phyloP scores from a whole-genome alignment of 2,888 invertebrate species.

The Drosophila leonis region DNA sequence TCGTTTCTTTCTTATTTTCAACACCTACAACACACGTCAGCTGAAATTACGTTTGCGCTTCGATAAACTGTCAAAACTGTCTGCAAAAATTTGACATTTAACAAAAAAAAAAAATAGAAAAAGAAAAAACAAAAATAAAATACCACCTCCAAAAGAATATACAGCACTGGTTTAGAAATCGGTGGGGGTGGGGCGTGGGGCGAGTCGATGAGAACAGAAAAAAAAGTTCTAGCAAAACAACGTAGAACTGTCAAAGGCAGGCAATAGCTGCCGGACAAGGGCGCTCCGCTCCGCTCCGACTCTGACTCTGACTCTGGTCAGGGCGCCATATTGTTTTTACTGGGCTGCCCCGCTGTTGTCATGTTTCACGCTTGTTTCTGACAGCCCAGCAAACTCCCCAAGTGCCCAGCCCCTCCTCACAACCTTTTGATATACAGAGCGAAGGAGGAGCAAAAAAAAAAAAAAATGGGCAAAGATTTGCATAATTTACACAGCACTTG shows the following conservation, averaged over 20 bases:
- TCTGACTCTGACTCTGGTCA: slow-evolving; percentile 38
- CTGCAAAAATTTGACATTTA: slow-evolving; percentile 80
- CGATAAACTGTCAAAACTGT: slow-evolving; percentile 81
- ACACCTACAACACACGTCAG: slow-evolving; percentile 77
- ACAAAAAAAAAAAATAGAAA: slow-evolving; percentile 56
- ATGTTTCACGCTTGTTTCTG: slow-evolving; percentile 78
- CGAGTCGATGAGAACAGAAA: slow-evolving; percentile 3
- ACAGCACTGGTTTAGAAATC: slow-evolving; percentile 29
- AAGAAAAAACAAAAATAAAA: slow-evolving; percentile 40
- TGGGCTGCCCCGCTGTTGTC: slow-evolving; percentile 64
- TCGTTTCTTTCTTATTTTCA: slow-evolving; percentile 47
- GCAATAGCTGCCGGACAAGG: slow-evolving; percentile 53
- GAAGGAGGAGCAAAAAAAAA: slow-evolving; percentile 1
- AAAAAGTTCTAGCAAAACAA: slow-evolving; percentile 62
- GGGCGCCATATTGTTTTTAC: slow-evolving; percentile 78
- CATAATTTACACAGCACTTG: slow-evolving; percentile 76
- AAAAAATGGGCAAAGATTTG: slow-evolving; percentile 68
- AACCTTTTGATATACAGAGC: slow-evolving; percentile 13
- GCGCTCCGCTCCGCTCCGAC: slow-evolving; percentile 12
- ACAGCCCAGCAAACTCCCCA: slow-evolving; percentile 60
- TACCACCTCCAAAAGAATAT: slow-evolving; percentile 18
- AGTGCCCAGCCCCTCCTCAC: slow-evolving; percentile 9
- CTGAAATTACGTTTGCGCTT: slow-evolving; percentile 76
- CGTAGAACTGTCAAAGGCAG: slow-evolving; percentile 76
- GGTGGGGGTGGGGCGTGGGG: no score